Evolutionary conservation across 1,140 invertebrate genomes (phyloP).

Genomic region (Arion vulgaris): DNA sequence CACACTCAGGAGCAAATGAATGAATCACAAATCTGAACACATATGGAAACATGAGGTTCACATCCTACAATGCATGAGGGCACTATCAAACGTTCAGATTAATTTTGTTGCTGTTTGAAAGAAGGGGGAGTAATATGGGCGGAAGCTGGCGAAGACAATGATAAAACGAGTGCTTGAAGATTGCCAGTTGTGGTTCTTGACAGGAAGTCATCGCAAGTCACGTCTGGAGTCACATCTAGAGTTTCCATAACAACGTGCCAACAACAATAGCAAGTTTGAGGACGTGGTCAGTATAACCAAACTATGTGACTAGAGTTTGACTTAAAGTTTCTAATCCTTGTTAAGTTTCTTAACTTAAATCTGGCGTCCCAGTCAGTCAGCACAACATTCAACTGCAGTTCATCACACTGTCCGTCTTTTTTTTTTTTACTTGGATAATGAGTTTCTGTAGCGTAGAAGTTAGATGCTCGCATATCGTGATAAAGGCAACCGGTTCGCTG

Average conservation of each 20-base stretch:
- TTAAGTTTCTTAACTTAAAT: background rate
- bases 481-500: too few relatives aligned
- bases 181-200: constrained; percentile 2
- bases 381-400: too few relatives aligned
- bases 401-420: too few relatives aligned
- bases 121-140: background rate
- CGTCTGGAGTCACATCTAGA: constrained; percentile 1
- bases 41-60: background rate
- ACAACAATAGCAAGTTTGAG: constrained; percentile 9
- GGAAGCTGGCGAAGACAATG: background rate
- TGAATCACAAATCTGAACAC: background rate
- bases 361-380: too few relatives aligned
- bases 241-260: constrained; percentile 20
- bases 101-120: constrained; percentile 4
- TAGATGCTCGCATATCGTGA: too few relatives aligned
- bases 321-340: background rate
- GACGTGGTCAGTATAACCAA: background rate
- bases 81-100: background rate
- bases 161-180: background rate
- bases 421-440: too few relatives aligned
- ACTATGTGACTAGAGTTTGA: background rate
- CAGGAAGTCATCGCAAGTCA: constrained; percentile 15
- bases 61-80: background rate
- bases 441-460: too few relatives aligned
- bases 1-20: background rate